A percentile compares a stretch with the other conserved stretches of the same genome.
Conservation (phyloP, 2,797 vertebrate genomes). For the Hippocampus kuda region DNA sequence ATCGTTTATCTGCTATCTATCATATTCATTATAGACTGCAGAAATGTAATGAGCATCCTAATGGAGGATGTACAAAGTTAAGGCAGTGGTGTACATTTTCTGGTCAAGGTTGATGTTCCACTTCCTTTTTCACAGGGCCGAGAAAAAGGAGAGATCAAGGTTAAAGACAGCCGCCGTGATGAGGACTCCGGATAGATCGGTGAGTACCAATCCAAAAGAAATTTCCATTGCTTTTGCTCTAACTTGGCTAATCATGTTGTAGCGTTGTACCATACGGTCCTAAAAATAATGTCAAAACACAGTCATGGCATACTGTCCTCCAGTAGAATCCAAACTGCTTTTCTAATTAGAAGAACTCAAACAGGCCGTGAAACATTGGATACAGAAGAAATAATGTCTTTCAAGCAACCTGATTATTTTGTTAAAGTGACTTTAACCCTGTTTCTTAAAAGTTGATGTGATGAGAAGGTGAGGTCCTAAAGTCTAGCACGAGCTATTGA, state of each 20-base stretch:
- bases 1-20: constrained; percentile 14
- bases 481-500: constrained; percentile 39
- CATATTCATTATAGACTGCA: neutral
- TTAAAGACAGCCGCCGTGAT: constrained; percentile 91
- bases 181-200: constrained; percentile 86
- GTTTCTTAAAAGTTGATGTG: neutral
- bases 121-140: constrained; percentile 68
- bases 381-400: neutral
- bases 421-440: neutral
- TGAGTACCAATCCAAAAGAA: constrained; percentile 57
- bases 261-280: too few species aligned
- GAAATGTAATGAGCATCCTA: neutral
- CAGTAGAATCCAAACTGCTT: neutral
- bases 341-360: neutral
- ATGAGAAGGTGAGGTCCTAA: constrained; percentile 16
- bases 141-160: constrained; percentile 90
- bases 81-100: neutral
- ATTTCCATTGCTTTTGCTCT: neutral
- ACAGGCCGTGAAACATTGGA: neutral
- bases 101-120: neutral
- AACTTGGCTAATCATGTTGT: too few species aligned
- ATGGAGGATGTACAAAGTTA: neutral
- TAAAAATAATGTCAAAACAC: neutral
- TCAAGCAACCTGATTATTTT: neutral
- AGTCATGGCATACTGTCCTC: neutral